Base-by-base conservation (phyloP, 2,888 invertebrate species). In the Parnassius apollo region DNA sequence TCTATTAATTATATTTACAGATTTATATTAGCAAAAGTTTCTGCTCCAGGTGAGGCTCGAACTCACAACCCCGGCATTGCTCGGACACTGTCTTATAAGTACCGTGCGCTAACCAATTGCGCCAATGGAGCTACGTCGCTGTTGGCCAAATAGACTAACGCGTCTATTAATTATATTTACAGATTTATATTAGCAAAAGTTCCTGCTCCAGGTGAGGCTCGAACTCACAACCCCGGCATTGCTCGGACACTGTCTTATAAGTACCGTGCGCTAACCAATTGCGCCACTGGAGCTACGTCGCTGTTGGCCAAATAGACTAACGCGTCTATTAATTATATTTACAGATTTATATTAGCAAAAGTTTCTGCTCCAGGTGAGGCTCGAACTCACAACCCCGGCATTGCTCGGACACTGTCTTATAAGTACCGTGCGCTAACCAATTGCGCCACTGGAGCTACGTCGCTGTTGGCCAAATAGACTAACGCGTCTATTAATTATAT, bases 371-470 rank as follows among this genome's bases (percentile, higher is more conserved):
- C 96, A 96, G 97, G 97, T 97, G 98, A 98, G 98, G 98, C 97
- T 98, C 98, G 98, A 98, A 98, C 98, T 98, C 97, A 96, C 97
- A 97, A 98, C 98, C 97, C 97, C 97, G 97, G 97, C 98, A 98
- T 98, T 12, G 62, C 58, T 62, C 58, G 58, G 58, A 94, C 94
- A 98, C 98, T 98, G 98, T 95, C 96, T 95, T 97, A 98, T 98
- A 98, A 98, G 98, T 98, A 98, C 98, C 98, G 98, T 98, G 98
- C 98, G 98, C 98, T 98, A 98, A 98, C 98, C 98, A 97, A 98
- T 98, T 98, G 98, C 98, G 98, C 98, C 98, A 98, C 98, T 97
- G 96, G 97, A 96, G 97, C 97, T 91, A n/a, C n/a, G n/a, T n/a
- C n/a, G n/a, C n/a, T n/a, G n/a, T n/a, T n/a, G n/a, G n/a, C n/a